Evolutionary conservation across 2,888 invertebrate species (phyloP), one percentile per base, ranked within the genome.

Genomic region (Archaeoteleia sp.): DNA sequence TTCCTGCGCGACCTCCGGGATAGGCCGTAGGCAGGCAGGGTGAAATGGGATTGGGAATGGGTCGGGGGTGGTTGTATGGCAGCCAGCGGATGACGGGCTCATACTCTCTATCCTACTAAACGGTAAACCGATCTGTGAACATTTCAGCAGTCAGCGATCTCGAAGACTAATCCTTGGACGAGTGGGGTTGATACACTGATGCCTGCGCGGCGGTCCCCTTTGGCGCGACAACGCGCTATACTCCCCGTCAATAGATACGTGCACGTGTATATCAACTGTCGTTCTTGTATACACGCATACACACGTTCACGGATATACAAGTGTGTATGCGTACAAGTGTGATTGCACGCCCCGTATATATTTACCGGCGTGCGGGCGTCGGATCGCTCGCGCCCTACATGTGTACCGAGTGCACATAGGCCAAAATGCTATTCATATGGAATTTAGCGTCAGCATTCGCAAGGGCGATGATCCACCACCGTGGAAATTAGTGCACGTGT

Each of bases 111-210:
- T 83, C 82, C 82, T 82, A 76, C 83, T 83, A 83, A 83, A 83
- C 83, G 83, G 83, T 83, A 83, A 83, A 83, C 83, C 83, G 83
- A 83, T 83, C 83, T 83, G 82, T 83, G 83, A 83, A 83, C 83
- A 83, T 83, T 83, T 83, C 82, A 83, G 80, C 83, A 83, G 83
- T 83, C 83, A 83, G 82, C 83, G 82, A 70, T 68, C 82, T 82
- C 82, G 74, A 78, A 82, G 82, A 83, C 82, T 83, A 83, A 83
- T 83, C 83, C 81, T 71, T 69, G 76, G 72, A 79, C 70, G 79
- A 80, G 79, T 74, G 79, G 83, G 81, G 80, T 79, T 77, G 81
- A 80, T 81, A 82, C 81, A 81, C 78, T 75, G 51, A 46, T 65
- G 73, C 76, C 77, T 71, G 62, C 51, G 49, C 66, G 61, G 60